Percentiles rank a stretch among this genome's conserved stretches.
These are phyloP conservation scores for Thymallus thymallus DNA, from an alignment of 2,113 vertebrate genomes.

Conservation along the genomic window DNA sequence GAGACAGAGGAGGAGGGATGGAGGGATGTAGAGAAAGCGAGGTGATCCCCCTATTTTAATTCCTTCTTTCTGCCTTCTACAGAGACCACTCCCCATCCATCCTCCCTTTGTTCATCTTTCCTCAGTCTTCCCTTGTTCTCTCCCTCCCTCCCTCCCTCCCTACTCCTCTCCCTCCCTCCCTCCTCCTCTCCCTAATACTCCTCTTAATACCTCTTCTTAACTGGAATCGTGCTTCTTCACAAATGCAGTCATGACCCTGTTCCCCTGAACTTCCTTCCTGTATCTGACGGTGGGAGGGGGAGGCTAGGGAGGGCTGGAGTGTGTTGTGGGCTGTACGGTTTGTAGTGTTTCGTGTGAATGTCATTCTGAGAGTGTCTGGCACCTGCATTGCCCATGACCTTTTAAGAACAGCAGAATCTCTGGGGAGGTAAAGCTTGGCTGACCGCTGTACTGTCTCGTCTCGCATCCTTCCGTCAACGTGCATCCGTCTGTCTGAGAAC, in stretches of 20 bases:
- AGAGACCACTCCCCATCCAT: no score
- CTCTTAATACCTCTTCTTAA: slow-evolving; percentile 34
- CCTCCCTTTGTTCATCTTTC: slow-evolving; percentile 34
- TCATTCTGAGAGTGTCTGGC: slow-evolving; percentile 14
- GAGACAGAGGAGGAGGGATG: slow-evolving; percentile 28
- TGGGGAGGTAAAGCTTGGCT: slow-evolving; percentile 16
- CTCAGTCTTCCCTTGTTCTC: slow-evolving; percentile 15
- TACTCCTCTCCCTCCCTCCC: neutral
- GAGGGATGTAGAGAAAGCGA: neutral
- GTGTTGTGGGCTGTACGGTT: no score
- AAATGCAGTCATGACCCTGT: slow-evolving; percentile 28
- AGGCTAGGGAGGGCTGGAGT: no score
- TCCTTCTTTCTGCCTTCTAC: no score
- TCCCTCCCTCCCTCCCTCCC: slow-evolving; percentile 2
- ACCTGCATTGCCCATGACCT: slow-evolving; percentile 16
- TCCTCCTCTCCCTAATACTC: neutral
- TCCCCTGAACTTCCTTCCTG: slow-evolving; percentile 23
- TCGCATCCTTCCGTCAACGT: slow-evolving; percentile 44
- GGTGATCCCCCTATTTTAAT: slow-evolving; percentile 22
- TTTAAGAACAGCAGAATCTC: slow-evolving; percentile 3
- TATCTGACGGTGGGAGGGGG: slow-evolving; percentile 1
- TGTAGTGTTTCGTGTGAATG: neutral
- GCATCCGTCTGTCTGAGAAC: slow-evolving; percentile 29
- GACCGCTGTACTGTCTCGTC: slow-evolving; percentile 33
- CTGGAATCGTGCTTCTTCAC: slow-evolving; percentile 29